Evolutionary conservation across 2,888 invertebrate genomes (phyloP).

Genomic region (Ormyrus nitidulus): DNA sequence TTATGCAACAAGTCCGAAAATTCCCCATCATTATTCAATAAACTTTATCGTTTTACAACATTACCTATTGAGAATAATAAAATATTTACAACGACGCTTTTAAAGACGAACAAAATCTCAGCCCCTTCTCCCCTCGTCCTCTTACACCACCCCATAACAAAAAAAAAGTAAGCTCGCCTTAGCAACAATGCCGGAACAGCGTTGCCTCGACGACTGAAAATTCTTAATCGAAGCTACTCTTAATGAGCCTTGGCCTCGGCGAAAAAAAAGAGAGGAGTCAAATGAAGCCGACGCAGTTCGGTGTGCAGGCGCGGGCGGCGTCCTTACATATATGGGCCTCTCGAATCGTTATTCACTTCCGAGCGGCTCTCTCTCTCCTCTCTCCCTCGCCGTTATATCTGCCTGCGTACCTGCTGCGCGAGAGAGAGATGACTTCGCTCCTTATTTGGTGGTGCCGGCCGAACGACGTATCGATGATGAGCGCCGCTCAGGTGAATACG

Average conservation of each 20-base stretch:
- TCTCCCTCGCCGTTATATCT: neutral
- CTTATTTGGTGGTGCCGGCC: constrained; percentile 13
- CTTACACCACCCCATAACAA: no score
- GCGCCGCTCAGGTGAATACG: neutral
- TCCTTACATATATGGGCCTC: constrained; percentile 7
- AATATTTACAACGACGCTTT: no score
- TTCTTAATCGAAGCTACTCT: no score
- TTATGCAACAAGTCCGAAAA: no score
- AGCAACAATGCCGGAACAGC: no score
- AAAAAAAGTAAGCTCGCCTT: no score
- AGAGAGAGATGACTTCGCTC: constrained; percentile 27
- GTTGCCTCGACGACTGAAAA: no score
- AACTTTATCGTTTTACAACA: no score
- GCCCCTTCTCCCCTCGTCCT: no score
- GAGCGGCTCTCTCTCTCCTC: neutral
- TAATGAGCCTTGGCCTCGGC: constrained; percentile 6
- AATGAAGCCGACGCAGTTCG: neutral
- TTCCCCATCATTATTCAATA: no score
- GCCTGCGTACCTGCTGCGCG: neutral
- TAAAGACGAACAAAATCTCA: no score
- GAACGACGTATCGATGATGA: constrained; percentile 18
- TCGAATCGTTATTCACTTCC: constrained; percentile 30
- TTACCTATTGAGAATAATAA: no score
- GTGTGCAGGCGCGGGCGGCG: neutral
- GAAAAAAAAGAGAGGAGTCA: neutral